Conservation (phyloP, 2,888 invertebrate species). For the Pseudanteris insignis region DNA sequence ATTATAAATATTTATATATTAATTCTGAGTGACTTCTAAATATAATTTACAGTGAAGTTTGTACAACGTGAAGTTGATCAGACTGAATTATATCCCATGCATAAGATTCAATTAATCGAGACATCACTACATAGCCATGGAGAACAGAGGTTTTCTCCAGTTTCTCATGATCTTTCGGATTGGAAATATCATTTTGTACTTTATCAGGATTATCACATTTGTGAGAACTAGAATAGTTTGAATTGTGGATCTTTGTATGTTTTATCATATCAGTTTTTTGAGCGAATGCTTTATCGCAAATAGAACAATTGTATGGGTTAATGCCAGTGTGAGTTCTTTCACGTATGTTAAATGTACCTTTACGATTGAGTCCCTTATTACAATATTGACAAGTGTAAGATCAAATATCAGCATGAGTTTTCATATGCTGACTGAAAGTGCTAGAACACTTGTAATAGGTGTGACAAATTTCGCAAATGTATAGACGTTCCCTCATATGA, state of each 20-base stretch:
- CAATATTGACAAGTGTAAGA: conserved; percentile 56
- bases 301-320: conserved; percentile 56
- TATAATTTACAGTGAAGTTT: neutral
- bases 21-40: too few relatives aligned
- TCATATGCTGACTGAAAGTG: conserved; percentile 59
- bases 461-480: conserved; percentile 55
- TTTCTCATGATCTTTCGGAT: conserved; percentile 1
- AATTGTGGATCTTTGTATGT: conserved; percentile 53
- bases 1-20: too few relatives aligned
- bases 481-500: conserved; percentile 63
- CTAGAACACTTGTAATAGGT: conserved; percentile 60
- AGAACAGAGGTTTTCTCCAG: neutral
- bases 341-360: conserved; percentile 55
- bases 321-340: conserved; percentile 59
- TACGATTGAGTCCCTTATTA: conserved; percentile 55
- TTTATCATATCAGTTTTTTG: conserved; percentile 61
- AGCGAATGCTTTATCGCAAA: conserved; percentile 54
- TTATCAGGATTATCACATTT: conserved; percentile 45
- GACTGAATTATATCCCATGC: conserved; percentile 21
- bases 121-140: conserved; percentile 28
- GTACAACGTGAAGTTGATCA: conserved; percentile 15
- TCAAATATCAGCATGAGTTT: conserved; percentile 53
- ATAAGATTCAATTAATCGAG: conserved; percentile 18
- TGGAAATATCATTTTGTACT: conserved; percentile 37
- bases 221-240: conserved; percentile 41